Evolutionary conservation across 2,797 vertebrate genomes (phyloP).

Genomic region (Otus scops): DNA sequence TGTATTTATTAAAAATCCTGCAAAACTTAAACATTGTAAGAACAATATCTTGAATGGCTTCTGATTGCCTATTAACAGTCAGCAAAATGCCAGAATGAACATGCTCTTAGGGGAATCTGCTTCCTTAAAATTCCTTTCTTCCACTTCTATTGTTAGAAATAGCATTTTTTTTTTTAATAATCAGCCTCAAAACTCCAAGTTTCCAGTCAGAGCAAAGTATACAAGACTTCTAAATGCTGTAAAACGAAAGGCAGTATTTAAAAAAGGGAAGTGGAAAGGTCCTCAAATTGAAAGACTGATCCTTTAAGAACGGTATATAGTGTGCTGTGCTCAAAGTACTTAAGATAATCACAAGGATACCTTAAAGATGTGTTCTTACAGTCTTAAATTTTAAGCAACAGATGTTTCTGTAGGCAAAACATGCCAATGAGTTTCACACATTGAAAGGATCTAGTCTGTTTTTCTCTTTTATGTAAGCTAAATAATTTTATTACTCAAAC

Average conservation of each 20-base stretch:
- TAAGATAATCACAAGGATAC: neutral
- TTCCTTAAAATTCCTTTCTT: neutral
- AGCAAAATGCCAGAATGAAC: neutral
- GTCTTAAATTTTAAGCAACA: neutral
- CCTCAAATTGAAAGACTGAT: neutral
- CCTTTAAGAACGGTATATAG: neutral
- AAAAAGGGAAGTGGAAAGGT: neutral
- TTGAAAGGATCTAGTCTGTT: neutral
- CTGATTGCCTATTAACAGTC: neutral
- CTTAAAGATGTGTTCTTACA: neutral
- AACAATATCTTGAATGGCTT: neutral
- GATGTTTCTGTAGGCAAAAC: neutral
- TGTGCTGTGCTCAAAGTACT: neutral
- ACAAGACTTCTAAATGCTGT: neutral
- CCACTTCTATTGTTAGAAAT: neutral
- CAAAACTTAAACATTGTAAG: neutral
- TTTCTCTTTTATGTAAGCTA: neutral
- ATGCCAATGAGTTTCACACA: neutral
- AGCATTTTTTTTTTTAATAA: neutral
- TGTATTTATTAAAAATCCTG: neutral
- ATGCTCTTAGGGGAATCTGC: neutral
- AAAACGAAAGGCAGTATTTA: neutral
- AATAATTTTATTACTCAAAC: slow-evolving; percentile 3
- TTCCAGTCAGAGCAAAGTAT: neutral
- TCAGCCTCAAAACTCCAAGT: neutral